Evolutionary conservation across 2,113 vertebrate species (phyloP), one percentile per base, ranked within the genome.

Genomic region (Numenius arquata): DNA sequence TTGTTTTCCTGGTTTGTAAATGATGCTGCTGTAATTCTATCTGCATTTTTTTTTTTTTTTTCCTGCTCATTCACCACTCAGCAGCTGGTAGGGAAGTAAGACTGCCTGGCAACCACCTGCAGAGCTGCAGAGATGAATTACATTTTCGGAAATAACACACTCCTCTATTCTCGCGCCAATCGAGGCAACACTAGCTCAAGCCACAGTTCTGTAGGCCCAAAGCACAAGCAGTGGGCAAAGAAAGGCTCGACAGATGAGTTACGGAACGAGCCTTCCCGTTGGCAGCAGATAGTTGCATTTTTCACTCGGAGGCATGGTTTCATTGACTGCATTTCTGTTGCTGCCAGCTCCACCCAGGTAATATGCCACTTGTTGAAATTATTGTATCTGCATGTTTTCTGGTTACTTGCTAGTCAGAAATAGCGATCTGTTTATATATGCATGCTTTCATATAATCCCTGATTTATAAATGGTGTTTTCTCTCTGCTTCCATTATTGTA

Each of bases 101-200:
- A 97, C 98, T 98, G 97, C 98, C 97, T 98, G 98, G 97, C 98
- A 98, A 97, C 98, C 98, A 98, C 98, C 98, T 98, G 98, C 98
- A 98, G 98, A 96, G 98, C 98, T 97, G 98, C 98, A 97, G 98
- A 98, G 97, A 99, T 99, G 99, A 99, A 99, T 98, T 99, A 99
- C 98, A 99, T 99, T 98, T 99, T 99, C 81, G 99, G 99, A 91
- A 99, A 99, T 99, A 99, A 99, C 98, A 99, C 99, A 91, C 98
- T 98, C 62, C 98, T 99, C 68, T 99, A 99, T 98, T 99, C 99
- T 85, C 99, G 99, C 45, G 98, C 98, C 93, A 99, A 95, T 80
- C 98, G 99, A 94, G 98, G 98, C 97, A 99, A 98, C 92, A 91
- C 98, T 56, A 98, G 98, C 93, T 98, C 98, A 71, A 98, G 98